These are phyloP conservation scores for Lithodes maja DNA, from an alignment of 2,888 invertebrate species.

Conservation along the genomic window DNA sequence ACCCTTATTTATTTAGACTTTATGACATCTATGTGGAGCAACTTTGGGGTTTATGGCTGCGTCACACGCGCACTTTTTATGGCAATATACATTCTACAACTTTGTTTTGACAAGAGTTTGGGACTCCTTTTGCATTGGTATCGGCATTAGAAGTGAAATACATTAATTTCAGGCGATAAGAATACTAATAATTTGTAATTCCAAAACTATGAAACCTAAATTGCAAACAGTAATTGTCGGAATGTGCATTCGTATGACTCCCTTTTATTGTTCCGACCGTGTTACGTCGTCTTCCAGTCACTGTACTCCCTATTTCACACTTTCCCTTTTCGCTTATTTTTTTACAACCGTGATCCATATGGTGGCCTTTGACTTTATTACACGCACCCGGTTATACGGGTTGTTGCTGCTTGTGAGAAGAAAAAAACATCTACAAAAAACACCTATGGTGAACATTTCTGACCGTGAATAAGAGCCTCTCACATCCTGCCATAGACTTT, in stretches of 20 bases:
- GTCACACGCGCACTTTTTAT: too few relatives aligned
- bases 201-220: too few relatives aligned
- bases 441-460: not conserved
- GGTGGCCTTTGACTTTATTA: conserved; percentile 27
- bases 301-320: not conserved
- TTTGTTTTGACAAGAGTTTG: too few relatives aligned
- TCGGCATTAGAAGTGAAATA: too few relatives aligned
- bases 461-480: not conserved
- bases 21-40: not conserved
- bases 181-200: too few relatives aligned
- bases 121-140: too few relatives aligned
- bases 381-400: conserved; percentile 20
- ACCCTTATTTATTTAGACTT: conserved; percentile 7
- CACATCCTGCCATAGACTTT: too few relatives aligned
- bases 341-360: conserved; percentile 19
- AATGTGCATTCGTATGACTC: too few relatives aligned
- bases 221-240: too few relatives aligned
- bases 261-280: too few relatives aligned
- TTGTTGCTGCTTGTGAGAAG: conserved; percentile 4
- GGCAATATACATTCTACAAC: too few relatives aligned
- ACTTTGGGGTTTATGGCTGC: not conserved
- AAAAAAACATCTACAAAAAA: conserved; percentile 26
- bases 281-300: not conserved
- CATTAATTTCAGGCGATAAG: too few relatives aligned
- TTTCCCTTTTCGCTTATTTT: not conserved